Evolutionary conservation across 2,113 vertebrate species (phyloP).

Genomic region (Brachionichthys hirsutus): DNA sequence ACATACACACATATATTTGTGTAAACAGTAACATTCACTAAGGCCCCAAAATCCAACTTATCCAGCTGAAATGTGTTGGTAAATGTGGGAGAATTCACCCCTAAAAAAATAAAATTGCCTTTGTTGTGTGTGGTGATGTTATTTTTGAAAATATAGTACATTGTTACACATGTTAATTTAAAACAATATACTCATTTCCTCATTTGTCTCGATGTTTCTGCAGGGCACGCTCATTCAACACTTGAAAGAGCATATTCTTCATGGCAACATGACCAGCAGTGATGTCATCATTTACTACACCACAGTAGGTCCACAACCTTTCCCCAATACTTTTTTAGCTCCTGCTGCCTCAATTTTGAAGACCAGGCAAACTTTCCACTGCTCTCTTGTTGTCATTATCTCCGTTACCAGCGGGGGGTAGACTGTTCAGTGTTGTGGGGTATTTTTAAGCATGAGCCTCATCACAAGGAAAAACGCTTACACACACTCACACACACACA

Average conservation of each 20-base stretch:
- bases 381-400: background rate
- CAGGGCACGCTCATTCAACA: conserved; percentile 95
- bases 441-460: conserved; percentile 18
- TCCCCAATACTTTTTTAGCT: background rate
- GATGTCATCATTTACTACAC: conserved; percentile 95
- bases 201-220: conserved; percentile 8
- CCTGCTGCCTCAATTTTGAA: background rate
- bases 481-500: too few species aligned
- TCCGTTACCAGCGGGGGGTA: background rate
- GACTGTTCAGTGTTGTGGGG: background rate
- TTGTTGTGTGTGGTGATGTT: conserved; percentile 10
- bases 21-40: conserved; percentile 1
- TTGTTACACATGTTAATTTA: background rate
- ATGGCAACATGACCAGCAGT: conserved; percentile 85
- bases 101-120: conserved; percentile 27
- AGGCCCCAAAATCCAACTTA: conserved; percentile 15
- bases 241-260: conserved; percentile 93
- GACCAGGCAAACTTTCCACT: background rate
- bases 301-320: conserved; percentile 78
- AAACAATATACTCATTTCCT: too few species aligned
- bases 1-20: conserved; percentile 21
- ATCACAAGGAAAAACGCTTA: background rate
- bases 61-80: conserved; percentile 30
- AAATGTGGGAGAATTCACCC: conserved; percentile 27
- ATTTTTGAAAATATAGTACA: too few species aligned